phyloP scores from a whole-genome alignment of 2,888 invertebrate genomes.

The Eledone cirrhosa region DNA sequence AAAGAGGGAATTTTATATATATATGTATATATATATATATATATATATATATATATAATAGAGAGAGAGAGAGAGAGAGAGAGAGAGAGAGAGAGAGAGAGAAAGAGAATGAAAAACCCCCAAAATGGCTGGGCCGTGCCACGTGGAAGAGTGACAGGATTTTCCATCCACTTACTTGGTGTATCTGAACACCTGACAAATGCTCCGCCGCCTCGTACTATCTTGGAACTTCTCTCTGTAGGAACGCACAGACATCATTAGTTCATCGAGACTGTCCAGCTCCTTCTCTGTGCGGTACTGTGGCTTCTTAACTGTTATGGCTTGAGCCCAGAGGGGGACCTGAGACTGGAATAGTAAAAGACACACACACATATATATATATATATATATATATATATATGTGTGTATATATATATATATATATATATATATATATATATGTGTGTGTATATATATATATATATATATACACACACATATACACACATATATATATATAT shows the following conservation, averaged over 20 bases:
- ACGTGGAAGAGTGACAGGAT: too few relatives aligned
- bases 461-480: too few relatives aligned
- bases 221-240: conserved; percentile 43
- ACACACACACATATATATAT: background rate
- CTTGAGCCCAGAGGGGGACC: conserved; percentile 41
- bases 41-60: too few relatives aligned
- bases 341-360: conserved; percentile 30
- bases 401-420: conserved; percentile 7
- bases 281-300: conserved; percentile 37
- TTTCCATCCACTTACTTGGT: conserved; percentile 37
- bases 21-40: too few relatives aligned
- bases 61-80: too few relatives aligned
- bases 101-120: too few relatives aligned
- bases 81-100: too few relatives aligned
- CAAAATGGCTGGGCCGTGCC: too few relatives aligned
- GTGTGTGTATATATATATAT: background rate
- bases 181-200: conserved; percentile 41
- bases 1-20: too few relatives aligned
- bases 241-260: conserved; percentile 40
- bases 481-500: background rate
- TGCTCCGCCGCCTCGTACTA: conserved; percentile 36
- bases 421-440: background rate
- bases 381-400: background rate
- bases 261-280: conserved; percentile 38
- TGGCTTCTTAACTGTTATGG: conserved; percentile 36